A percentile compares a stretch with the other conserved stretches of the same genome.
Conservation (phyloP, 2,888 invertebrate species). For the Trachelus tabidus region DNA sequence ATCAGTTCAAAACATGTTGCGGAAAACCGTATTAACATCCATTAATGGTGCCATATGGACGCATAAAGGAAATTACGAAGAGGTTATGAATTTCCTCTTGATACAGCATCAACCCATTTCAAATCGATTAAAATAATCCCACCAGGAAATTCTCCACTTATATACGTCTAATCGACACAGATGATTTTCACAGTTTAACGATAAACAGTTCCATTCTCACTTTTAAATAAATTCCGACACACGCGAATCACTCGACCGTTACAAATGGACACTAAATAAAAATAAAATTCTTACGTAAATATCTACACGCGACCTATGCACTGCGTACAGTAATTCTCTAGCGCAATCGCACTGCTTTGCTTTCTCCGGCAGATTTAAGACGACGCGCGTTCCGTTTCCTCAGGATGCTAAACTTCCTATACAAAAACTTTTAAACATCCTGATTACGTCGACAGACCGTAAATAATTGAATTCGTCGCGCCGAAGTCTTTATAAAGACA, state of each 20-base stretch:
- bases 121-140: neutral
- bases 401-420: neutral
- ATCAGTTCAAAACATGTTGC: neutral
- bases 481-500: neutral
- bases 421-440: neutral
- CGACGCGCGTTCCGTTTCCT: neutral
- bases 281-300: neutral
- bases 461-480: neutral
- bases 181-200: slow-evolving; percentile 29
- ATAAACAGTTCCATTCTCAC: slow-evolving; percentile 42
- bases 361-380: neutral
- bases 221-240: slow-evolving; percentile 36
- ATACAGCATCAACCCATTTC: neutral
- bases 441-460: neutral
- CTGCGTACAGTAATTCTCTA: neutral
- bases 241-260: slow-evolving; percentile 24
- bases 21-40: neutral
- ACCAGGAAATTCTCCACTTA: neutral
- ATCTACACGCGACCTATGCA: neutral
- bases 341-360: neutral
- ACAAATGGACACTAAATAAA: neutral
- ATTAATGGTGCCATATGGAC: neutral
- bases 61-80: neutral
- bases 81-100: neutral
- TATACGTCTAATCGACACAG: neutral